These are phyloP conservation scores for Trematomus loennbergii DNA, from an alignment of 2,113 vertebrate species.

Conservation along the genomic window DNA sequence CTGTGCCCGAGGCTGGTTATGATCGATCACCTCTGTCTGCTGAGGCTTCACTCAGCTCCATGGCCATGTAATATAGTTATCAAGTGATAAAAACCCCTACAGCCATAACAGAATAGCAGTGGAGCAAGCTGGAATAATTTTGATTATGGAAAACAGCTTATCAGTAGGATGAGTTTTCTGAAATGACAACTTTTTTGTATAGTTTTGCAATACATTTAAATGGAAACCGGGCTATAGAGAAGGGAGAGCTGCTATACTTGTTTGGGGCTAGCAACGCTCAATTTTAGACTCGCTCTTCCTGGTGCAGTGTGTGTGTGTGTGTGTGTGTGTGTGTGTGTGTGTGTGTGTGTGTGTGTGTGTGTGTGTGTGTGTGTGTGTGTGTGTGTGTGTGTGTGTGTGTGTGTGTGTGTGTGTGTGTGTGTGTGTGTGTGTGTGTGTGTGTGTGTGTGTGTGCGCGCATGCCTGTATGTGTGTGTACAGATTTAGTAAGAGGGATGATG, in stretches of 20 bases:
- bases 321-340: conserved; percentile 6
- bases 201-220: too few relatives aligned
- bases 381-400: conserved; percentile 12
- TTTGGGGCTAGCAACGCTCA: too few relatives aligned
- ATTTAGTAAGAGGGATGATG: conserved; percentile 7
- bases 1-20: conserved; percentile 45
- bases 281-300: too few relatives aligned
- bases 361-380: not conserved
- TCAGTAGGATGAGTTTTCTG: too few relatives aligned
- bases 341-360: not conserved
- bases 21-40: conserved; percentile 30
- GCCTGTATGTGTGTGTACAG: conserved; percentile 1
- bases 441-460: conserved; percentile 6
- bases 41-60: conserved; percentile 20
- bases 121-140: not conserved
- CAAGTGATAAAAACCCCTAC: conserved; percentile 32
- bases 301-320: not conserved
- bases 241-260: too few relatives aligned
- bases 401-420: conserved; percentile 1
- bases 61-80: conserved; percentile 6
- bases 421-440: not conserved
- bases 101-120: not conserved
- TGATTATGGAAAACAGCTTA: too few relatives aligned
- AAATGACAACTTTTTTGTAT: too few relatives aligned
- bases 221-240: too few relatives aligned